These are phyloP conservation scores for Lamellibrachia columna DNA, from an alignment of 2,888 invertebrate genomes.

Conservation along the genomic window DNA sequence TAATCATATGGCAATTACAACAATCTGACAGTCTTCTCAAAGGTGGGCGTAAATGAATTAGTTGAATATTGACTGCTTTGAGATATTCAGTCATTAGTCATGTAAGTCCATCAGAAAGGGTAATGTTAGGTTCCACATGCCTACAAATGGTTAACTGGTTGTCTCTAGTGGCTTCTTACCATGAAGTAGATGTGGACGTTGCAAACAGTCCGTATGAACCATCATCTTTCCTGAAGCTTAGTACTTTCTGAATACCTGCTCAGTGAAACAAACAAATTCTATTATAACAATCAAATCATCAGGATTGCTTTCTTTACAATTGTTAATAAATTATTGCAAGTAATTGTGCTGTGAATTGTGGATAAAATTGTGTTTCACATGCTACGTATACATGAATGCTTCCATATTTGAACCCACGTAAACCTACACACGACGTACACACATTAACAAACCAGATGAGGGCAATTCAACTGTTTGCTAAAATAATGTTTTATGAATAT, in stretches of 20 bases:
- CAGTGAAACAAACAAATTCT: background rate
- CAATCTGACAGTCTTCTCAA: background rate
- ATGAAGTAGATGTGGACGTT: background rate
- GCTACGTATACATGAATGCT: too few relatives aligned
- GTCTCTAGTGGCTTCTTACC: background rate
- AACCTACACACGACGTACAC: too few relatives aligned
- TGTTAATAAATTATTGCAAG: background rate
- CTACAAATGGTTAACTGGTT: background rate
- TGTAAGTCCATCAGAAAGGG: background rate
- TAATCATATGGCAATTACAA: background rate
- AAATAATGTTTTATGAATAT: too few relatives aligned
- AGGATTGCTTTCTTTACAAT: background rate
- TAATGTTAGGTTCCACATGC: background rate
- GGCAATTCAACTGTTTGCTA: too few relatives aligned
- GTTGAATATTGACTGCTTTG: background rate
- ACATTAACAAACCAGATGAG: too few relatives aligned
- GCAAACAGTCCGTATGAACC: constrained; percentile 30
- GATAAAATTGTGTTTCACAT: background rate
- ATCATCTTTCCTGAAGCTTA: constrained; percentile 74
- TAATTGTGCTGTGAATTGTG: background rate
- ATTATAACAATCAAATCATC: background rate
- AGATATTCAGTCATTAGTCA: background rate
- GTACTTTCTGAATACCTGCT: constrained; percentile 79
- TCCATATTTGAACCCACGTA: too few relatives aligned
- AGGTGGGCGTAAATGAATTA: background rate